Evolutionary conservation across 1,140 invertebrate genomes (phyloP).

Genomic region (Brachionus koreanus): DNA sequence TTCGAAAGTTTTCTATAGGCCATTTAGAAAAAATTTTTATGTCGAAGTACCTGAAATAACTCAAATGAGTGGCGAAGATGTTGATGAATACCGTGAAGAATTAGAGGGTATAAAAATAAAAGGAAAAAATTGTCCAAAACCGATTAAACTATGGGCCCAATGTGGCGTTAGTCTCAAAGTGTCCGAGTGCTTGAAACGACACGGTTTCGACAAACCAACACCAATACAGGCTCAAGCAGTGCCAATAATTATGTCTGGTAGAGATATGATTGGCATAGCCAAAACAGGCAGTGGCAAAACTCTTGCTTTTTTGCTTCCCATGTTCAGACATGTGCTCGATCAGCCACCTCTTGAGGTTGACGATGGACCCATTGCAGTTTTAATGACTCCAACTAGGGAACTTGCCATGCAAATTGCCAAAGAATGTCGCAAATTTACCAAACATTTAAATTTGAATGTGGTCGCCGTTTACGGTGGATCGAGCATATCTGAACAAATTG

Average conservation of each 20-base stretch:
- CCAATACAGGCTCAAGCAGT: slow-evolving; percentile 98
- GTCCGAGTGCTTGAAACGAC: slow-evolving; percentile 79
- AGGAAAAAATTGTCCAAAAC: slow-evolving; percentile 82
- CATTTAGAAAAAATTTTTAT: slow-evolving; percentile 93
- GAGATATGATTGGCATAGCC: slow-evolving; percentile 96
- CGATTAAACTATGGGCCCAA: slow-evolving; percentile 95
- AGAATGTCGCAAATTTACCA: slow-evolving; percentile 92
- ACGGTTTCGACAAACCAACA: slow-evolving; percentile 92
- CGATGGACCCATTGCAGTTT: slow-evolving; percentile 88
- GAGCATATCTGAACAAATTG: slow-evolving; percentile 92
- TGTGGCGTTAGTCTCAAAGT: slow-evolving; percentile 95
- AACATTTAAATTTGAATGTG: slow-evolving; percentile 75
- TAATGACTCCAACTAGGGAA: slow-evolving; percentile 97
- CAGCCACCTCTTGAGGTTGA: slow-evolving; percentile 86
- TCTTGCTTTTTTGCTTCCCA: slow-evolving; percentile 90
- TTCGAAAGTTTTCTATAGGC: slow-evolving; percentile 66
- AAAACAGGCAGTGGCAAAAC: slow-evolving; percentile 99
- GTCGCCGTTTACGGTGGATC: slow-evolving; percentile 99
- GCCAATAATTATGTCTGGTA: slow-evolving; percentile 92
- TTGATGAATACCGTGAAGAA: slow-evolving; percentile 63
- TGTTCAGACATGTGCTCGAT: slow-evolving; percentile 95
- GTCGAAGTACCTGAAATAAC: slow-evolving; percentile 85
- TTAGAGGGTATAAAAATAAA: slow-evolving; percentile 64
- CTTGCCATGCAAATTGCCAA: slow-evolving; percentile 97
- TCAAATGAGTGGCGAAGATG: slow-evolving; percentile 82